A percentile compares a stretch with the other conserved stretches of the same genome.
Conservation (phyloP, 2,888 invertebrate genomes). For the Xestia xanthographa region DNA sequence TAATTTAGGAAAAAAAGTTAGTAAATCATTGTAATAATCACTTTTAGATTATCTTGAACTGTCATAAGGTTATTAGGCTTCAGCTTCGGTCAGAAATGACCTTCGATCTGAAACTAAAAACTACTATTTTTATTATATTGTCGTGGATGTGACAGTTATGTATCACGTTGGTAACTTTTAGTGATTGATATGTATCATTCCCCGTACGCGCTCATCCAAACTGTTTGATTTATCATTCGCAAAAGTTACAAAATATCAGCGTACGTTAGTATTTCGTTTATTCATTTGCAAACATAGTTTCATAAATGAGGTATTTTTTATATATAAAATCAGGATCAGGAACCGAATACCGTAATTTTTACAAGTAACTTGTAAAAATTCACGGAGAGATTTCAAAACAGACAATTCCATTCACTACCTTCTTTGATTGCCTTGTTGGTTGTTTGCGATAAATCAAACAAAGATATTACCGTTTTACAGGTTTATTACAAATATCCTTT, state of each 20-base stretch:
- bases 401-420: no score
- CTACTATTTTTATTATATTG: conserved; percentile 9
- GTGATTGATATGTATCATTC: conserved; percentile 15
- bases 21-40: background rate
- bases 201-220: background rate
- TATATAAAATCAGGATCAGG: background rate
- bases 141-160: background rate
- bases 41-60: background rate
- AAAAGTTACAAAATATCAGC: background rate
- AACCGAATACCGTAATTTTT: background rate
- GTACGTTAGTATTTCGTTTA: background rate
- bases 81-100: background rate
- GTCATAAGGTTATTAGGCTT: background rate
- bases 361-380: background rate
- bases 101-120: background rate
- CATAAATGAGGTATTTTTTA: background rate
- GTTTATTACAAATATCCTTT: no score
- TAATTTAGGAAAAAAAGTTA: no score
- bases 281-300: background rate
- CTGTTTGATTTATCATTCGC: conserved; percentile 2
- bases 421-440: no score
- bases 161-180: background rate
- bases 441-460: no score
- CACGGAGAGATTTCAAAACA: background rate
- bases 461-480: no score